Percentiles rank a stretch among this genome's conserved stretches.
Conservation (phyloP, 2,797 vertebrate species). For the Cuculus canorus region DNA sequence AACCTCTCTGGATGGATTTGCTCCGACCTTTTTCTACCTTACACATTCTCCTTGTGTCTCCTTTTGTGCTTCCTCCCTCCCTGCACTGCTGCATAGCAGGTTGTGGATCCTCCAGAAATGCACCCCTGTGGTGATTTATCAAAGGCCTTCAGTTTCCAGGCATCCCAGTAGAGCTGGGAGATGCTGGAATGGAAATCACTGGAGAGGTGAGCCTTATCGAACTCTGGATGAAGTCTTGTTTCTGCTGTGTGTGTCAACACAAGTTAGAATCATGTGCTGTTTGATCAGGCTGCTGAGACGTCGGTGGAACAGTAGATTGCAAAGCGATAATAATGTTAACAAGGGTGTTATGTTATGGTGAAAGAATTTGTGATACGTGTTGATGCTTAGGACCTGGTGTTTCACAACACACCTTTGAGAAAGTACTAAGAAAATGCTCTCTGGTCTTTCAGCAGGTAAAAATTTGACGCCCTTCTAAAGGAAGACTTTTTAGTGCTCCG, state of each 20-base stretch:
- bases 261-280: accelerated
- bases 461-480: background rate
- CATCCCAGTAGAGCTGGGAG: accelerated
- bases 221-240: accelerated
- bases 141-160: accelerated
- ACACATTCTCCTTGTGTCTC: background rate
- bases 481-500: background rate
- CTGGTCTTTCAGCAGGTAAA: background rate
- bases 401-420: background rate
- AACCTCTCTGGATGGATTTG: background rate
- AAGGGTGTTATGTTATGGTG: accelerated
- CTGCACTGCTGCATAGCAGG: background rate
- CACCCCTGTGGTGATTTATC: background rate
- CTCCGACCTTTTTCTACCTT: background rate
- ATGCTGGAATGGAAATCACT: background rate
- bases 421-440: background rate
- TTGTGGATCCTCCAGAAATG: background rate
- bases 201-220: background rate
- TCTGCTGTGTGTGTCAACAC: accelerated
- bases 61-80: background rate
- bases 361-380: accelerated
- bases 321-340: background rate
- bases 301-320: accelerated
- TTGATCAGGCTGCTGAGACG: accelerated
- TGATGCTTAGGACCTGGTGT: accelerated